These are phyloP conservation scores for Arctocebus calabarensis DNA, from an alignment of 2,797 vertebrate genomes.

Conservation along the genomic window DNA sequence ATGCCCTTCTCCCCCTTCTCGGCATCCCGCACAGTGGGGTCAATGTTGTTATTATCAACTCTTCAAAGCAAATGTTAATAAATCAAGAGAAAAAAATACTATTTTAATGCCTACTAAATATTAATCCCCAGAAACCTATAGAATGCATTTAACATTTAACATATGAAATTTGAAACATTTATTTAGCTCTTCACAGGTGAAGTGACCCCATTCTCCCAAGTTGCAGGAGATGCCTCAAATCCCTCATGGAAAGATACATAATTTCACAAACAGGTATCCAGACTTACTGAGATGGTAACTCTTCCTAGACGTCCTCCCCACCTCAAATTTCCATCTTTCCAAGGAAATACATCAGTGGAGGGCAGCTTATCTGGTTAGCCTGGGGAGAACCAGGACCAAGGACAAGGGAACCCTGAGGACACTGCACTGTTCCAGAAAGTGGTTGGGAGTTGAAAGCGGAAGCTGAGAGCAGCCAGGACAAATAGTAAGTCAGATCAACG, in stretches of 20 bases:
- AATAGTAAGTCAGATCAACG: not conserved
- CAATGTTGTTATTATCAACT: not conserved
- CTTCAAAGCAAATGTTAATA: constrained; percentile 30
- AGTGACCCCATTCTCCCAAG: constrained; percentile 1
- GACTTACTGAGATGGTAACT: not conserved
- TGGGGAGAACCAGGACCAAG: not conserved
- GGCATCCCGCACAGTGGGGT: too few species aligned
- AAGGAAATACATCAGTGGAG: not conserved
- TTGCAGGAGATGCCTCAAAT: not conserved
- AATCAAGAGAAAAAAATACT: not conserved
- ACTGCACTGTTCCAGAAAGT: not conserved
- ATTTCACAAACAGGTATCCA: not conserved
- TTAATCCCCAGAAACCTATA: not conserved
- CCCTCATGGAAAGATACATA: not conserved
- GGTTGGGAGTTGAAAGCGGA: not conserved
- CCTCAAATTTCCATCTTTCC: not conserved
- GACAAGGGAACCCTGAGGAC: not conserved
- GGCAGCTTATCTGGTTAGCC: not conserved
- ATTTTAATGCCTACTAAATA: not conserved
- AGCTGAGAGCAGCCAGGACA: not conserved
- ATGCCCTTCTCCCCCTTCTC: too few species aligned
- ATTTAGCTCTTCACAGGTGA: not conserved
- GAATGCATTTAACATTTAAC: constrained; percentile 47
- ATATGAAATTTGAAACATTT: constrained; percentile 31
- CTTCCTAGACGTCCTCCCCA: not conserved